Base-by-base conservation (phyloP, 92 coral and sea anemone genomes). In the Micromussa lordhowensis region DNA sequence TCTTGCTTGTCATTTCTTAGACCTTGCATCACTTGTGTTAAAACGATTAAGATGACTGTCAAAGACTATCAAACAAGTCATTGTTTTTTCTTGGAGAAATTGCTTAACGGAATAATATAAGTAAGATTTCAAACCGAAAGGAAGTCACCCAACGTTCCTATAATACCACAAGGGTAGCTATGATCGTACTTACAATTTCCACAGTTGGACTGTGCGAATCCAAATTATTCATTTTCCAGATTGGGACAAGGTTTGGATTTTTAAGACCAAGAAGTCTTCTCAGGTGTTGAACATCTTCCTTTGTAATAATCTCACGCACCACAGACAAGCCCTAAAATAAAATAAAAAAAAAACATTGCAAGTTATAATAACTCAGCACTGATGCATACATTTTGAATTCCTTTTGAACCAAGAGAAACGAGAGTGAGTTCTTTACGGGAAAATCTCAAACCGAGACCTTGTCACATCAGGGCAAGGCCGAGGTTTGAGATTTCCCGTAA, bases 201-300 rank as follows among this genome's bases (percentile, higher is more conserved):
- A 34, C 68, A 2, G 36, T 79, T 31, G 40, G 68, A 31, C 35
- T 53, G 3, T 51, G 63, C 40, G 82, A 53, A 79, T 79, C 66
- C 66, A 26, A 29, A 5, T n/a, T 17, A n/a, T 16, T 16, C 5
- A 73, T 73, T 36, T 18, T 53, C 48, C 82, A 53, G 63, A 79
- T 6, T 0, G 82, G 29, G 29, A 55, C 82, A 79, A 79, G 82
- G 30, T 79, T 79, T 57, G 82, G 68, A 79, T 79, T 34, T 24
- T 57, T 79, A 48, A 79, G 82, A 28, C 44, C 28, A 26, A 79
- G 68, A 19, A 79, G 82, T 32, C 9, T 32, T 53, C 36, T 79
- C 2, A 79, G 68, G 21, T 79, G 82, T 28, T 79, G 82, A 4
- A 16, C 66, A 53, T 30, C 82, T 16, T 15, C 68, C 14, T 26